Conservation (phyloP, 2,797 vertebrate species). For the Chromis chromis region DNA sequence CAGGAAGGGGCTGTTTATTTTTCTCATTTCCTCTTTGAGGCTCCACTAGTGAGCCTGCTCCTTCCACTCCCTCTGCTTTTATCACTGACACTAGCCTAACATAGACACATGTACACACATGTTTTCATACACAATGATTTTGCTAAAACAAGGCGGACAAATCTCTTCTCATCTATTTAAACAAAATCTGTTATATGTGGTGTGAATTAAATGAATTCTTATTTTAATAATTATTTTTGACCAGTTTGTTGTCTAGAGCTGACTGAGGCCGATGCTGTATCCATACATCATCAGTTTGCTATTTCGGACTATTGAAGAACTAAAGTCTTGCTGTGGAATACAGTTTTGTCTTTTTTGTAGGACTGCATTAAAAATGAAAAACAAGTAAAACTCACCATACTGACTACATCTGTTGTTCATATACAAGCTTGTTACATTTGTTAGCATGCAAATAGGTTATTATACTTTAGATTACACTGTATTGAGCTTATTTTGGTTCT, state of each 20-base stretch:
- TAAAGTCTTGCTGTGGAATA: not conserved
- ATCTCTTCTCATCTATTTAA: too few relatives aligned
- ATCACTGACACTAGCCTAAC: conserved; percentile 48
- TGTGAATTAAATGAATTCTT: not conserved
- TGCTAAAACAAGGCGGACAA: not conserved
- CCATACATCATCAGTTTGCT: not conserved
- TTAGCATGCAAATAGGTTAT: not conserved
- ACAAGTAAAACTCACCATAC: not conserved
- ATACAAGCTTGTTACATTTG: not conserved
- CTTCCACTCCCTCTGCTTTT: conserved; percentile 72
- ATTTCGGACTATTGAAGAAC: not conserved
- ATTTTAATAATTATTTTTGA: not conserved
- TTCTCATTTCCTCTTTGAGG: conserved; percentile 86
- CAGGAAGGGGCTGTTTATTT: conserved; percentile 88
- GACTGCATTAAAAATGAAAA: not conserved
- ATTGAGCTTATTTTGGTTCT: not conserved
- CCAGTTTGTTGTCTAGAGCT: too few relatives aligned
- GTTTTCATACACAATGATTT: conserved; percentile 10
- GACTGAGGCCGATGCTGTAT: too few relatives aligned
- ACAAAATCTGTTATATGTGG: not conserved
- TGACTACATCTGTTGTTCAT: too few relatives aligned
- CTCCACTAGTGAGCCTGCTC: conserved; percentile 73
- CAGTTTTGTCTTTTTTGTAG: not conserved
- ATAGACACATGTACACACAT: conserved; percentile 19
- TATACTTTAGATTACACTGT: not conserved